Evolutionary conservation across 2,113 vertebrate species (phyloP).

Genomic region (Onychostoma macrolepis): DNA sequence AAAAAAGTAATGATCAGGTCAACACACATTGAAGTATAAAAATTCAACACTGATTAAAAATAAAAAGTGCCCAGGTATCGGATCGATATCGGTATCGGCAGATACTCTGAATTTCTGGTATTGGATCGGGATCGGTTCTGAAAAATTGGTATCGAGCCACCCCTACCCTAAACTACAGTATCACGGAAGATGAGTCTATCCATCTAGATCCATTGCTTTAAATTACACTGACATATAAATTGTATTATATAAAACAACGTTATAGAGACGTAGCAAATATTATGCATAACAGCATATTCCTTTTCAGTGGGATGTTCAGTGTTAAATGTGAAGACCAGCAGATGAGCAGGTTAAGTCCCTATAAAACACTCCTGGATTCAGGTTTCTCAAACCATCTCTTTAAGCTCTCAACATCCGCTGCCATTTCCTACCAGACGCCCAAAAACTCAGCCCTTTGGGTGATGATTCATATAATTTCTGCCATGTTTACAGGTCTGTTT

Average conservation of each 20-base stretch:
- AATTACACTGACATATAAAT: neutral
- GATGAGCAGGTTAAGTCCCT: neutral
- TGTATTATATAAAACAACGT: neutral
- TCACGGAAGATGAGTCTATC: neutral
- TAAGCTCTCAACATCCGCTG: slow-evolving; percentile 1
- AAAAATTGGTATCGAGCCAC: too few species aligned
- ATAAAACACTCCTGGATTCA: neutral
- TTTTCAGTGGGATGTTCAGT: neutral
- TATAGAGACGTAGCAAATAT: neutral
- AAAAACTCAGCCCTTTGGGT: neutral
- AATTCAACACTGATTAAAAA: too few species aligned
- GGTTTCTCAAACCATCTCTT: slow-evolving; percentile 20
- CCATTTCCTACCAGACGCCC: neutral
- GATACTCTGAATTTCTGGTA: too few species aligned
- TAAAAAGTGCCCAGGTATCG: too few species aligned
- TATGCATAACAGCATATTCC: neutral
- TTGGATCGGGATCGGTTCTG: too few species aligned
- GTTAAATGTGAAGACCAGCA: slow-evolving; percentile 8
- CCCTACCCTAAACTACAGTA: slow-evolving; percentile 11
- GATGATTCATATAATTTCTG: slow-evolving; percentile 11
- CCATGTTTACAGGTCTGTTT: neutral
- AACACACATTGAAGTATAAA: too few species aligned
- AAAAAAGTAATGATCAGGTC: too few species aligned
- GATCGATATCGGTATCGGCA: too few species aligned
- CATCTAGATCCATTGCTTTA: neutral